These are phyloP conservation scores for Amblyopsis rosae DNA, from an alignment of 2,113 vertebrate genomes.

Conservation along the genomic window DNA sequence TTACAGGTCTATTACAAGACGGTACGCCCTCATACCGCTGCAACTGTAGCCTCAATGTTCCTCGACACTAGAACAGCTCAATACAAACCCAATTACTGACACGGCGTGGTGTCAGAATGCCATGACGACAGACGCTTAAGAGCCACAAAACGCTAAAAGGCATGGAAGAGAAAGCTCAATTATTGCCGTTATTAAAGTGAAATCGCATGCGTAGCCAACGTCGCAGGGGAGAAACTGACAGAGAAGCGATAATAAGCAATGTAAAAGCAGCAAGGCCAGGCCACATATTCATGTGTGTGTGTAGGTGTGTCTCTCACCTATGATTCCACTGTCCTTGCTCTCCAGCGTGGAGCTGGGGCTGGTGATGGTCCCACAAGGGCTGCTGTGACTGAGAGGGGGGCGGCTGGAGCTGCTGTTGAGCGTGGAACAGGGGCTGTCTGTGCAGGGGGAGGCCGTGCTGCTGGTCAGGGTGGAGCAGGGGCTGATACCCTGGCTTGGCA, in stretches of 20 bases:
- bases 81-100: slow-evolving; percentile 39
- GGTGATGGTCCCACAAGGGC: slow-evolving; percentile 93
- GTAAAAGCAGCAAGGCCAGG: background rate
- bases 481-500: slow-evolving; percentile 85
- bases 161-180: slow-evolving; percentile 25
- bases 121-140: slow-evolving; percentile 30
- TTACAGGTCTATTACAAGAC: slow-evolving; percentile 43
- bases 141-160: background rate
- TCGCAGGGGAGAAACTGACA: background rate
- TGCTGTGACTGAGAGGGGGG: slow-evolving; percentile 78
- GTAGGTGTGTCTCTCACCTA: slow-evolving; percentile 79
- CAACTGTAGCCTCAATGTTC: slow-evolving; percentile 39
- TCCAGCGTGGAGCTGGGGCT: slow-evolving; percentile 97
- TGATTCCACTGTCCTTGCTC: slow-evolving; percentile 99
- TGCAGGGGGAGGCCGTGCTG: slow-evolving; percentile 93
- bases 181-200: slow-evolving; percentile 16
- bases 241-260: background rate
- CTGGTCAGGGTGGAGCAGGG: slow-evolving; percentile 96
- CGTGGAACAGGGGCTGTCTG: slow-evolving; percentile 96
- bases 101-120: slow-evolving; percentile 2
- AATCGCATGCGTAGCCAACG: background rate
- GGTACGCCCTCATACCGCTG: slow-evolving; percentile 40
- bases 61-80: slow-evolving; percentile 37
- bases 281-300: background rate
- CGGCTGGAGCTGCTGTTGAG: slow-evolving; percentile 87